Conservation (phyloP, 1,140 invertebrate genomes). For the Apis dorsata region DNA sequence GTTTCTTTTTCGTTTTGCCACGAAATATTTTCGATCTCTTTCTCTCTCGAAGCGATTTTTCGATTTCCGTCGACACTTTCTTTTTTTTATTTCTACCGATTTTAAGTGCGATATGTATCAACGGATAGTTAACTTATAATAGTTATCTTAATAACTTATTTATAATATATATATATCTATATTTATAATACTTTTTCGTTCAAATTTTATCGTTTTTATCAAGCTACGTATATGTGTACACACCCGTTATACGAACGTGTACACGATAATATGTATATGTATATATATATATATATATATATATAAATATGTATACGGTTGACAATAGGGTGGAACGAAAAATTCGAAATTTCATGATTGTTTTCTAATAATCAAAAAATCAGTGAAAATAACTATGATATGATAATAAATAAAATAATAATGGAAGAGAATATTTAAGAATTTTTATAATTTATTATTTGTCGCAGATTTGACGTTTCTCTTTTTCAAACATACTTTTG, state of each 20-base stretch:
- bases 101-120: constrained; percentile 72
- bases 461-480: too few relatives aligned
- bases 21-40: constrained; percentile 42
- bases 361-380: too few relatives aligned
- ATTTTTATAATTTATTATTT: too few relatives aligned
- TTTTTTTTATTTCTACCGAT: constrained; percentile 27
- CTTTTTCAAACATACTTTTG: too few relatives aligned
- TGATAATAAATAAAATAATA: too few relatives aligned
- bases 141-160: constrained; percentile 32
- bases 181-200: constrained; percentile 54
- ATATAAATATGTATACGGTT: not conserved
- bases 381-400: too few relatives aligned
- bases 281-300: not conserved
- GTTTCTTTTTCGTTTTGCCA: constrained; percentile 5
- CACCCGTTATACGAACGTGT: constrained; percentile 11
- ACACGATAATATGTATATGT: not conserved
- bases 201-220: constrained; percentile 31
- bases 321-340: too few relatives aligned
- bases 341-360: too few relatives aligned
- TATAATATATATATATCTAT: constrained; percentile 56
- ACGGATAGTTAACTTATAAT: constrained; percentile 61
- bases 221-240: constrained; percentile 26
- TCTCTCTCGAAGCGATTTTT: constrained; percentile 4
- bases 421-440: too few relatives aligned
- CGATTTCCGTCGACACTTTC: constrained; percentile 19